Conservation (phyloP, 2,797 vertebrate genomes). For the Spinibarbus caldwelli region DNA sequence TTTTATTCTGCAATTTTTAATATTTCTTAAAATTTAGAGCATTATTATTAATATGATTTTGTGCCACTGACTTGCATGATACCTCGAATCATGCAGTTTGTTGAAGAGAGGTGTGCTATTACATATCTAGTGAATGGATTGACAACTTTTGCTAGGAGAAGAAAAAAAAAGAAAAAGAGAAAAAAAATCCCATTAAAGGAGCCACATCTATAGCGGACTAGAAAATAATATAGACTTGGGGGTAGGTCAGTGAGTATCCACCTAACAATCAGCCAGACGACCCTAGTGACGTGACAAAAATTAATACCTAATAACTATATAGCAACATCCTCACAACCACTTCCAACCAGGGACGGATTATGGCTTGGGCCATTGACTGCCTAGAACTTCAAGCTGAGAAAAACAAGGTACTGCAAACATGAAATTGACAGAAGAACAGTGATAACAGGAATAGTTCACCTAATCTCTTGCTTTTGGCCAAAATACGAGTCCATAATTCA, state of each 20-base stretch:
- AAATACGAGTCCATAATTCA: not conserved
- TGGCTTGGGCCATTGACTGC: not conserved
- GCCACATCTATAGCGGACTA: not conserved
- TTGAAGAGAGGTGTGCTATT: not conserved
- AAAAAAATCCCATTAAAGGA: not conserved
- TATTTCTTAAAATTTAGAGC: not conserved
- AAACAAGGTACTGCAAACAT: not conserved
- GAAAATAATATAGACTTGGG: not conserved
- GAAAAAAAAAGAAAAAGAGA: no score
- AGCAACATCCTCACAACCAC: not conserved
- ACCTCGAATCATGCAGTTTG: not conserved
- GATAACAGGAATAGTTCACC: not conserved
- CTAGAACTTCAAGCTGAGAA: not conserved
- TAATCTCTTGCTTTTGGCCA: not conserved
- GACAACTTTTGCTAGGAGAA: not conserved
- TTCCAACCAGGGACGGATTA: not conserved
- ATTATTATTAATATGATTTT: constrained; percentile 4
- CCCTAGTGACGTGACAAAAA: not conserved
- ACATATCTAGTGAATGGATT: not conserved
- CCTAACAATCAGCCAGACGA: not conserved
- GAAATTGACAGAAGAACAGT: not conserved
- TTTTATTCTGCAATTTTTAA: not conserved
- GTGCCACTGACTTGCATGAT: not conserved
- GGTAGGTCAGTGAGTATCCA: not conserved
- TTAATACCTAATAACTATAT: not conserved